Evolutionary conservation across 2,113 vertebrate species (phyloP), one percentile per base, ranked within the genome.

Genomic region (Eonycteris spelaea): DNA sequence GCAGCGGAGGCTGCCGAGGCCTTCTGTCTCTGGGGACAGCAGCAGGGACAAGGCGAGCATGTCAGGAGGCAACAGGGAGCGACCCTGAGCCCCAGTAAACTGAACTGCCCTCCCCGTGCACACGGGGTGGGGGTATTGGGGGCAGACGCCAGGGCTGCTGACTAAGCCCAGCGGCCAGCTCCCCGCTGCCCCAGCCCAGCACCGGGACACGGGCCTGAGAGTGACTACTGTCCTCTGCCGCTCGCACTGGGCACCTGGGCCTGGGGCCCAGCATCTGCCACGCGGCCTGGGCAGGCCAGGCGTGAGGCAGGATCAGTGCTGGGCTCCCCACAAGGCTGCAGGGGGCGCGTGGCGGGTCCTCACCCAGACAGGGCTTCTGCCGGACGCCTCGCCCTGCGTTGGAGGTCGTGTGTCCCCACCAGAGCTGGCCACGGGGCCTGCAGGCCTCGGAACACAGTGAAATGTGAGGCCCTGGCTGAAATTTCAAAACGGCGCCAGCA

Each of bases 251-350:
- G 78, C 35, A 73, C 33, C 12, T 38, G 38, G 6, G 85, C 53
- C 71, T 7, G 7, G 63, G 78, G n/a, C n/a, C n/a, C 91, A 78
- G 55, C 77, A 74, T 61, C 75, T 48, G 75, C 55, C 70, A 28
- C 45, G 19, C 1, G 1, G 89, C 48, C 38, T 26, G 9, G 21
- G 91, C 45, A 10, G 21, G 48, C 19, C 1, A 6, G 6, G 61
- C 7, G 0, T 2, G 19, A 12, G 55, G 45, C 0, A 0, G 70
- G 55, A 14, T 35, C 12, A 1, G 35, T 0, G 2, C 10, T 35
- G 6, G 51, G 35, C 18, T 12, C 8, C 33, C 53, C 45, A 43
- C 53, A 0, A 22, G 82, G 70, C 59, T 35, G 28, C 40, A 28
- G 51, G 26, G 48, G 43, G 22, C 15, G 8, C 21, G 11, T 1